These are phyloP conservation scores for Oreochromis grahami DNA, from an alignment of 2,797 vertebrate genomes.

Conservation along the genomic window DNA sequence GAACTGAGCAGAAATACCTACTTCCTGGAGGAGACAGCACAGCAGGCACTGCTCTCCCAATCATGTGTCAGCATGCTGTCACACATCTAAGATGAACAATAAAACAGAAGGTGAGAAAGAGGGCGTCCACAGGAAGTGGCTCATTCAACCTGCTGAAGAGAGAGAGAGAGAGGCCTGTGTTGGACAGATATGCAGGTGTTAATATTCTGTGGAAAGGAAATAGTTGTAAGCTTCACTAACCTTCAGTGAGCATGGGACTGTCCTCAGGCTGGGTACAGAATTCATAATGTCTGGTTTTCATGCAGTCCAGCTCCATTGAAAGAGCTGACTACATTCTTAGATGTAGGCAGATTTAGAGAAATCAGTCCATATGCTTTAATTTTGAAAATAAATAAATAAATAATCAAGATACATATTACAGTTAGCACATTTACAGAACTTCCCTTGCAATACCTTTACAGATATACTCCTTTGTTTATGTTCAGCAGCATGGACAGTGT, in stretches of 20 bases:
- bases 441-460: background rate
- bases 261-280: constrained; percentile 6
- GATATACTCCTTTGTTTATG: constrained; percentile 11
- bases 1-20: constrained; percentile 51
- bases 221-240: constrained; percentile 43
- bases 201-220: constrained; percentile 60
- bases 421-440: background rate
- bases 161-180: constrained; percentile 31
- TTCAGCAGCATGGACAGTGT: background rate
- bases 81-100: constrained; percentile 71
- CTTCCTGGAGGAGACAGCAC: constrained; percentile 55
- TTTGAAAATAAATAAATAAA: background rate
- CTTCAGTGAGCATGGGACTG: constrained; percentile 8
- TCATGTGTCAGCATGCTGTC: constrained; percentile 60
- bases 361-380: background rate
- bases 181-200: constrained; percentile 52
- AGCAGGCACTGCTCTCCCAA: constrained; percentile 40
- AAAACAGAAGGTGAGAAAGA: constrained; percentile 53
- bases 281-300: constrained; percentile 14
- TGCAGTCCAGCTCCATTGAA: background rate
- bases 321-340: background rate
- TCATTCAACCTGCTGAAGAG: constrained; percentile 52
- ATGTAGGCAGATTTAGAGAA: background rate
- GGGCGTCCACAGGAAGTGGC: constrained; percentile 61
- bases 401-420: background rate